These are phyloP conservation scores for Acleris holmiana DNA, from an alignment of 2,888 invertebrate species.

Conservation along the genomic window DNA sequence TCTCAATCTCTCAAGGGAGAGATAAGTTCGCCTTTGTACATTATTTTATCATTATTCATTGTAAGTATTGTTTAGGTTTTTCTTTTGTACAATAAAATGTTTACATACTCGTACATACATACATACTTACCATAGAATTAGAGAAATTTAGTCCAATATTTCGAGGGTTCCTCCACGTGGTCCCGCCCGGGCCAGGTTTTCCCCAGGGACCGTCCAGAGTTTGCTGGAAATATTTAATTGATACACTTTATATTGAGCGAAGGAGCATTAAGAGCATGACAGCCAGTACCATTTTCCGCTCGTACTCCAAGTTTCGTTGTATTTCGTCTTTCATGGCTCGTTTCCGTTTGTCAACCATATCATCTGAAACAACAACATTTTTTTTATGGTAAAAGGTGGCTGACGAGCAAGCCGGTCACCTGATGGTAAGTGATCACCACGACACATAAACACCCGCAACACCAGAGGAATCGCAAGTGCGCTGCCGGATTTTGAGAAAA, in stretches of 20 bases:
- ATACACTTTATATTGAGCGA: not conserved
- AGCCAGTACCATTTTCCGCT: slow-evolving; percentile 83
- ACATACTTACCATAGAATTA: slow-evolving; percentile 90
- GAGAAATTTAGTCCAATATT: slow-evolving; percentile 89
- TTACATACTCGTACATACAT: too few species aligned
- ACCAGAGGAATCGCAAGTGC: too few species aligned
- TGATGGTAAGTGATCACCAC: too few species aligned
- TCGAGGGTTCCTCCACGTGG: slow-evolving; percentile 89
- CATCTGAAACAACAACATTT: slow-evolving; percentile 77
- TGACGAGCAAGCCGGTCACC: too few species aligned
- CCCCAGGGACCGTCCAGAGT: slow-evolving; percentile 86
- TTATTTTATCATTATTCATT: too few species aligned
- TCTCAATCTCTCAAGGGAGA: too few species aligned
- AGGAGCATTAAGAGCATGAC: not conserved
- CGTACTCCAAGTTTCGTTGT: slow-evolving; percentile 72
- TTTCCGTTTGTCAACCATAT: slow-evolving; percentile 83
- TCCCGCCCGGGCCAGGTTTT: slow-evolving; percentile 88
- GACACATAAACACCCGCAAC: too few species aligned
- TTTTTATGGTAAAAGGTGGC: too few species aligned
- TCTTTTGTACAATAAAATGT: too few species aligned
- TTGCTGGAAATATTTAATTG: slow-evolving; percentile 60
- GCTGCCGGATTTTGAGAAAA: too few species aligned
- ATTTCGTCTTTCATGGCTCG: slow-evolving; percentile 76
- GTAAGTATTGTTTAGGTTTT: too few species aligned
- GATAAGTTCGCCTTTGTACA: too few species aligned